Base-by-base conservation (phyloP, 2,113 vertebrate species). In the Engystomops pustulosus region DNA sequence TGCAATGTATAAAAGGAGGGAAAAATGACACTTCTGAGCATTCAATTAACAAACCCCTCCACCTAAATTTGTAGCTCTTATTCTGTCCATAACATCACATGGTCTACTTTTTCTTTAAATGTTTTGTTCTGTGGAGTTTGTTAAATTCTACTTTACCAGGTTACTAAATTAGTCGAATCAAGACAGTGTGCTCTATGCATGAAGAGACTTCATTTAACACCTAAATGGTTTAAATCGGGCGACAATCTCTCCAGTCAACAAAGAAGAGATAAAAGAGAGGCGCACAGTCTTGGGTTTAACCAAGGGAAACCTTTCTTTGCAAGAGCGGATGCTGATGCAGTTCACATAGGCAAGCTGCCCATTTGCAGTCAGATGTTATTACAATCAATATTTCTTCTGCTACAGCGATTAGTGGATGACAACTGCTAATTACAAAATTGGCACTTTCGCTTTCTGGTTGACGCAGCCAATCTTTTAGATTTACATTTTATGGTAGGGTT, bases 151-250 rank as follows among this genome's bases (percentile, higher is more conserved):
- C 87, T 82, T 83, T 87, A 87, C 72, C 75, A 6, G 86, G 86
- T 87, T 87, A 91, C 87, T 84, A 88, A 88, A 90, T 80, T 0
- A 87, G 86, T 8, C 25, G 58, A 83, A 78, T 88, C 25, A 49
- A 86, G 80, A 5, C 27, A 20, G 20, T 78, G 80, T 58, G 9
- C 83, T 72, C 53, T n/a, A 32, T 0, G 18, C 71, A 30, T 20
- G 84, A 83, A 0, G 23, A 4, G 38, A 38, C 30, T 69, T 70
- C 83, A 78, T 80, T 76, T 85, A 53, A 84, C 60, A 84, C 75
- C 79, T 78, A 70, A 18, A 70, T 38, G 58, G 27, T 20, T 1
- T 55, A 72, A 0, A 71, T 86, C 45, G 77, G 85, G 85, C 84
- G 69, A 69, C 78, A 76, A 1, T 83, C 3, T 18, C 83, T 7